Evolutionary conservation across 1,140 invertebrate genomes (phyloP).

Genomic region (Psix sp.): DNA sequence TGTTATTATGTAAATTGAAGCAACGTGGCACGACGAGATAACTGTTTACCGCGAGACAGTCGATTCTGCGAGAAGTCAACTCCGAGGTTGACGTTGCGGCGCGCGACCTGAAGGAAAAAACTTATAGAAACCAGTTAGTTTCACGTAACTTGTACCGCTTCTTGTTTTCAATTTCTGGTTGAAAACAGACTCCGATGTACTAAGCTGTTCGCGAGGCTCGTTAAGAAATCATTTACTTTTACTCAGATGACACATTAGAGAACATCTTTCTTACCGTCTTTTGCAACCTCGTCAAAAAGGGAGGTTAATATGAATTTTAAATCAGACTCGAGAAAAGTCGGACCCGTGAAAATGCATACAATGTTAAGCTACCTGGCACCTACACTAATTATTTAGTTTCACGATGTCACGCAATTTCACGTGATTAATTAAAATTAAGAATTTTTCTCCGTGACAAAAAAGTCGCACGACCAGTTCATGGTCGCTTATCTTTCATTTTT

Average conservation of each 20-base stretch:
- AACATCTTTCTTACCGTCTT: conserved; percentile 33
- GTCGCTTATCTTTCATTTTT: no score
- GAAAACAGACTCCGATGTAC: conserved; percentile 11
- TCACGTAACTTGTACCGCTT: conserved; percentile 47
- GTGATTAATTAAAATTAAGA: no score
- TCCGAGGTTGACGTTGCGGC: conserved; percentile 31
- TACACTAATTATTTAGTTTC: no score
- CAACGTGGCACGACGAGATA: conserved; percentile 5
- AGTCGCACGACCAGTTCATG: no score
- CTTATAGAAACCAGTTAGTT: conserved; percentile 48
- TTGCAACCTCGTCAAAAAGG: no score
- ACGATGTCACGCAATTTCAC: no score
- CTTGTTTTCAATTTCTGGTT: conserved; percentile 48
- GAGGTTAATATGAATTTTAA: no score
- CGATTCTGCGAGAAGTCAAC: conserved; percentile 8
- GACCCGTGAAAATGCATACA: no score
- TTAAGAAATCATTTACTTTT: conserved; percentile 44
- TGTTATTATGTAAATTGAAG: conserved; percentile 20
- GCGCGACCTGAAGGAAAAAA: conserved; percentile 23
- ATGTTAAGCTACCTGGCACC: no score
- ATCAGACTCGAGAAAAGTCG: no score
- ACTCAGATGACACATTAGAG: conserved; percentile 27
- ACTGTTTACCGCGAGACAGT: conserved; percentile 23
- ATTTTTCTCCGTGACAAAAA: conserved; percentile 14
- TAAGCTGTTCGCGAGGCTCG: conserved; percentile 18